A percentile compares a stretch with the other conserved stretches of the same genome.
Conservation (phyloP, 2,888 invertebrate species). For the Noctua janthe region DNA sequence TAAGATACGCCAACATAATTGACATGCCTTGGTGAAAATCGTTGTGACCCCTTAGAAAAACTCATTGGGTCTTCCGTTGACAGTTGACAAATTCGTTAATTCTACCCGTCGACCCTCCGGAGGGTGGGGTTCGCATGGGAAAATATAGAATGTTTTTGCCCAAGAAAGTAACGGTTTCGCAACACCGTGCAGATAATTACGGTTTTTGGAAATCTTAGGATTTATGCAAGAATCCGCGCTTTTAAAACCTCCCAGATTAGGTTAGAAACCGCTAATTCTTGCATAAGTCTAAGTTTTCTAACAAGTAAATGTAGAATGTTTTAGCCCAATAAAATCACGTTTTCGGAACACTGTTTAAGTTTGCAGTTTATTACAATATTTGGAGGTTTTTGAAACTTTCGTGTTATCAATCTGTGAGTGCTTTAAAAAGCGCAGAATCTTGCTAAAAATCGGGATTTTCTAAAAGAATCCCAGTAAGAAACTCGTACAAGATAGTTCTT, state of each 20-base stretch:
- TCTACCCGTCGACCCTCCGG: constrained; percentile 72
- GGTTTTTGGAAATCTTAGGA: constrained; percentile 1
- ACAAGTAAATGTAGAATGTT: not conserved
- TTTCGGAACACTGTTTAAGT: not conserved
- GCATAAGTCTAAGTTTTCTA: not conserved
- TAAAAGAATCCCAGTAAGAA: constrained; percentile 23
- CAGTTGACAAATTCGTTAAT: constrained; percentile 90
- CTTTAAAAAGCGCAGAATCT: no score
- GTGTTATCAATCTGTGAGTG: no score
- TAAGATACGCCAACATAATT: constrained; percentile 69
- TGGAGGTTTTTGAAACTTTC: not conserved
- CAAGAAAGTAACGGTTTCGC: constrained; percentile 62
- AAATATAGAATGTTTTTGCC: constrained; percentile 74
- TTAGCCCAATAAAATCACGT: not conserved
- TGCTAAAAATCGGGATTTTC: constrained; percentile 7
- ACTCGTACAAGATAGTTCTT: constrained; percentile 16
- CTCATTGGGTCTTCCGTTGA: constrained; percentile 87
- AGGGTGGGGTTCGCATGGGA: constrained; percentile 70
- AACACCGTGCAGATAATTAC: constrained; percentile 13
- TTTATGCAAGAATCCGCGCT: not conserved
- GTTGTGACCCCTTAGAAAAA: constrained; percentile 81
- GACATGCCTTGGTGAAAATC: constrained; percentile 79
- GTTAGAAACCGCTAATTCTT: not conserved
- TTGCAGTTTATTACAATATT: not conserved
- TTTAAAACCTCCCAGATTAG: not conserved